These are phyloP conservation scores for Indri indri DNA, from an alignment of 2,113 vertebrate genomes.

Conservation along the genomic window DNA sequence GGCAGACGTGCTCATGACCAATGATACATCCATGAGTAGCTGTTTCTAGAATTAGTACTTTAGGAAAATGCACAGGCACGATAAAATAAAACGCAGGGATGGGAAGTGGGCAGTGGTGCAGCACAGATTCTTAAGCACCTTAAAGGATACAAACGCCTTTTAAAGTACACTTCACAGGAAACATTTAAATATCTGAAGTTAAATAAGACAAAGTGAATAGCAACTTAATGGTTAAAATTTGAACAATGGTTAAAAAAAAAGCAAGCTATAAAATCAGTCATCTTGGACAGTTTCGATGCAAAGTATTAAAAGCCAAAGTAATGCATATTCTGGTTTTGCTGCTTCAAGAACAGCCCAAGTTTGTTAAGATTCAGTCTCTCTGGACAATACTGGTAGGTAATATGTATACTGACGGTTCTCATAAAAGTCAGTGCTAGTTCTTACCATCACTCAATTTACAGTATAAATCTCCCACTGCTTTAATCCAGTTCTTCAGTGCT, in stretches of 20 bases:
- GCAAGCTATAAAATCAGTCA: background rate
- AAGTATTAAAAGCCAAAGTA: background rate
- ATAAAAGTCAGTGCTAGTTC: constrained; percentile 45
- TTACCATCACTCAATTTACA: background rate
- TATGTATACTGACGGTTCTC: background rate
- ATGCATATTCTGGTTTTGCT: background rate
- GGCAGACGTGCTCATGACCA: background rate
- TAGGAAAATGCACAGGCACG: background rate
- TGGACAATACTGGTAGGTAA: constrained; percentile 63
- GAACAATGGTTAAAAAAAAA: background rate
- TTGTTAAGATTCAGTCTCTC: background rate
- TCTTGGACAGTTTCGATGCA: background rate
- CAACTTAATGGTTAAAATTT: background rate
- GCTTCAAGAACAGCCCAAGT: background rate
- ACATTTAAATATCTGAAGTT: background rate
- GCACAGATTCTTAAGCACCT: constrained; percentile 35
- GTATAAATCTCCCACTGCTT: constrained; percentile 46
- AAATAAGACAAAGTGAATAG: background rate
- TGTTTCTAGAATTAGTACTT: background rate
- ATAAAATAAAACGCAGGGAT: background rate
- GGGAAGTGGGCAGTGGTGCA: background rate
- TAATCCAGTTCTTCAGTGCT: constrained; percentile 61
- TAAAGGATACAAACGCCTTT: background rate
- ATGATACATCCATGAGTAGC: background rate
- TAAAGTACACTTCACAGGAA: background rate